Conservation (phyloP, 2,888 invertebrate genomes). For the Aproaerema taeniolella region DNA sequence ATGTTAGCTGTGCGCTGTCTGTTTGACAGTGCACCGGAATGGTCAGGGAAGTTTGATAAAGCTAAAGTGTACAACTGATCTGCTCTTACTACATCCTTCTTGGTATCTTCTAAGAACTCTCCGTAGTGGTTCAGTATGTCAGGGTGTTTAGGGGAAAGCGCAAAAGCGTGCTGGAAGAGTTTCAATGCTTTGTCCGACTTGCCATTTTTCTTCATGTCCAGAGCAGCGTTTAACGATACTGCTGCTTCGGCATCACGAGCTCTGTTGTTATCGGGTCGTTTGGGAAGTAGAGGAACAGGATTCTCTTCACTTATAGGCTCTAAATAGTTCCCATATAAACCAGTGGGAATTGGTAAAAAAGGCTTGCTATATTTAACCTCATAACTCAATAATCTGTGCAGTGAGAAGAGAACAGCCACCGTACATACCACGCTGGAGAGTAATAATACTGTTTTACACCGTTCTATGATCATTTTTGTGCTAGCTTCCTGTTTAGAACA, state of each 20-base stretch:
- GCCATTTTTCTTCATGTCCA: constrained; percentile 89
- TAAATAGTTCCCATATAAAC: constrained; percentile 57
- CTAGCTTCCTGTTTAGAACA: constrained; percentile 40
- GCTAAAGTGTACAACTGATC: constrained; percentile 94
- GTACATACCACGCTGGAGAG: constrained; percentile 65
- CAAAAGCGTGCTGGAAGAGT: constrained; percentile 93
- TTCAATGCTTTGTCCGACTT: constrained; percentile 91
- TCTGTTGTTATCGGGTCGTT: constrained; percentile 31
- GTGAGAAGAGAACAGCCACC: constrained; percentile 56
- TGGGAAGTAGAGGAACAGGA: constrained; percentile 29
- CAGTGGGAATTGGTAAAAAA: constrained; percentile 62
- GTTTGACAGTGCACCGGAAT: constrained; percentile 87
- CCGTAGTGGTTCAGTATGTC: constrained; percentile 95
- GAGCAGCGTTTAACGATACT: constrained; percentile 89
- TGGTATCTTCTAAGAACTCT: constrained; percentile 91
- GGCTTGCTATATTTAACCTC: constrained; percentile 57
- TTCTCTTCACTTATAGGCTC: constrained; percentile 47
- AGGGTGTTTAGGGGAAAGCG: constrained; percentile 93
- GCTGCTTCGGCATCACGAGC: constrained; percentile 83
- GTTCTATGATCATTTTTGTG: constrained; percentile 59
- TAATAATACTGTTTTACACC: constrained; percentile 62
- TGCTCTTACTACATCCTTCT: constrained; percentile 90
- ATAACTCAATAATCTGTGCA: constrained; percentile 56
- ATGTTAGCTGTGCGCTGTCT: constrained; percentile 90
- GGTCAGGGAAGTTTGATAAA: constrained; percentile 88